These are phyloP conservation scores for Lithodes maja DNA, from an alignment of 2,888 invertebrate genomes.

Conservation along the genomic window DNA sequence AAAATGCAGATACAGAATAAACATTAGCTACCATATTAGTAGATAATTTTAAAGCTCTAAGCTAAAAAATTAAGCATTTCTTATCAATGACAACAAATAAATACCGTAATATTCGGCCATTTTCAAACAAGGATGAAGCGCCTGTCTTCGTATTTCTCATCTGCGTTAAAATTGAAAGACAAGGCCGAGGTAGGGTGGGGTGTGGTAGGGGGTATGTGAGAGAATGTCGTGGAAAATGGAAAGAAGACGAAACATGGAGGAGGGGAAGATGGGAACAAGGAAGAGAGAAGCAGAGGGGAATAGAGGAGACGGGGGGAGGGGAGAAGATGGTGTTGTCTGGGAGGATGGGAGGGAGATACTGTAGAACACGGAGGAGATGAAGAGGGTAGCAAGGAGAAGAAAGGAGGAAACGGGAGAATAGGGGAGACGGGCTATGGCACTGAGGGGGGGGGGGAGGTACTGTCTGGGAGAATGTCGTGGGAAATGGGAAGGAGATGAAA, in stretches of 20 bases:
- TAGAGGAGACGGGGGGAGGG: neutral
- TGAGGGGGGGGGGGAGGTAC: too few species aligned
- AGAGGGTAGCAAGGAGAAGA: neutral
- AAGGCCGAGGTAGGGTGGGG: neutral
- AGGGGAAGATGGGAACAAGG: neutral
- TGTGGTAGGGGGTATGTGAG: neutral
- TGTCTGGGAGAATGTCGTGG: neutral
- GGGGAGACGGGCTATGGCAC: neutral
- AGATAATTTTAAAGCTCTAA: too few species aligned
- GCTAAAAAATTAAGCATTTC: too few species aligned
- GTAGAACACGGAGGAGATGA: neutral
- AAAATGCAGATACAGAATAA: too few species aligned
- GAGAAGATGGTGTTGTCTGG: neutral
- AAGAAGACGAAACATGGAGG: neutral
- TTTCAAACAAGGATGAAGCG: too few species aligned
- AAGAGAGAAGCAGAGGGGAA: neutral
- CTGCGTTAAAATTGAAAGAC: too few species aligned
- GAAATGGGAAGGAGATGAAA: neutral
- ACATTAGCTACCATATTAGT: too few species aligned
- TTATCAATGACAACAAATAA: too few species aligned
- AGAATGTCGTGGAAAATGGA: neutral
- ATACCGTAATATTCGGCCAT: too few species aligned
- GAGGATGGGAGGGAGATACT: neutral
- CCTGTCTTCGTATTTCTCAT: too few species aligned
- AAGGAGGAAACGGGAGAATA: neutral